phyloP scores from a whole-genome alignment of 2,113 vertebrate genomes.

The Uria lomvia region DNA sequence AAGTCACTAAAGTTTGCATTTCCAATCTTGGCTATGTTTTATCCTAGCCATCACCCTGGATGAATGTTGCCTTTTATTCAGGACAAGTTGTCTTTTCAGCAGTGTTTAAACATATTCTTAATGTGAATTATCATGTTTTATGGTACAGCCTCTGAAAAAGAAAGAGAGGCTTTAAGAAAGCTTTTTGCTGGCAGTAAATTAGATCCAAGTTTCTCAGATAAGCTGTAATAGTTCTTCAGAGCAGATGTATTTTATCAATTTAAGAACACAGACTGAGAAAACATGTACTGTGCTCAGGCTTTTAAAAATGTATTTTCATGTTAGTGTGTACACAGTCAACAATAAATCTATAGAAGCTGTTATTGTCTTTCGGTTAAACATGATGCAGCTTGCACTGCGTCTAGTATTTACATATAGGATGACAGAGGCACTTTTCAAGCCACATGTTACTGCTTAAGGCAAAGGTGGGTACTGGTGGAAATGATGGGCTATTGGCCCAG shows the following conservation, averaged over 20 bases:
- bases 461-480: neutral
- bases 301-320: constrained; percentile 3
- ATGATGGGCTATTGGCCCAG: neutral
- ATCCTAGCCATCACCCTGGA: neutral
- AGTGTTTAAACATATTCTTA: constrained; percentile 44
- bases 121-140: constrained; percentile 41
- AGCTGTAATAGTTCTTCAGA: constrained; percentile 45
- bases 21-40: neutral
- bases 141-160: constrained; percentile 1
- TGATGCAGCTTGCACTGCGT: neutral
- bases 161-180: constrained; percentile 8
- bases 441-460: neutral
- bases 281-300: neutral
- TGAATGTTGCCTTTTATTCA: constrained; percentile 22
- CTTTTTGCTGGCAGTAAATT: constrained; percentile 47
- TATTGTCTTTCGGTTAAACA: neutral
- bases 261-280: constrained; percentile 25
- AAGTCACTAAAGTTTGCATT: neutral
- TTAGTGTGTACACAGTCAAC: constrained; percentile 15
- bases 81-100: constrained; percentile 45
- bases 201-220: constrained; percentile 44
- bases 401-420: neutral
- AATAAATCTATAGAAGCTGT: constrained; percentile 7
- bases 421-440: neutral
- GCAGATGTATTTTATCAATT: constrained; percentile 65